A percentile compares a stretch with the other conserved stretches of the same genome.
These are phyloP conservation scores for Tenrec ecaudatus DNA, from an alignment of 2,113 vertebrate species.

Conservation along the genomic window DNA sequence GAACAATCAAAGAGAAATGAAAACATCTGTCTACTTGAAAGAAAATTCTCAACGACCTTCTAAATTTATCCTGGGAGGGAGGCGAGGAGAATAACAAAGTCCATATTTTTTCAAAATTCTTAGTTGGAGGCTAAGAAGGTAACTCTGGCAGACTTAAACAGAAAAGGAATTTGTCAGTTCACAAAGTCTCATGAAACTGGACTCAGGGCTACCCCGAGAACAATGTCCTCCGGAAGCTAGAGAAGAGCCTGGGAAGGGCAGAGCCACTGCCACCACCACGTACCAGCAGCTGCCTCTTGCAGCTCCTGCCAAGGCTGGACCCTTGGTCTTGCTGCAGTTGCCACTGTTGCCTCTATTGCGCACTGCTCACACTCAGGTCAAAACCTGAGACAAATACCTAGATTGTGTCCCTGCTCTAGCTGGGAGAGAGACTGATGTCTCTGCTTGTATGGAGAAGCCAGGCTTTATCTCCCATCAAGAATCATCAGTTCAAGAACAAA, in stretches of 20 bases:
- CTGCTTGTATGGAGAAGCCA: neutral
- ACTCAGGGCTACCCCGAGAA: neutral
- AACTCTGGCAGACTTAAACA: neutral
- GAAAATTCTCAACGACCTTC: slow-evolving; percentile 35
- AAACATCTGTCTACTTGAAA: neutral
- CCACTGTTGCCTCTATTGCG: neutral
- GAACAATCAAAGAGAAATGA: neutral
- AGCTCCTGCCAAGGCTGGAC: neutral
- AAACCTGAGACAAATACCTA: too few species aligned
- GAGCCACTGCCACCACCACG: neutral
- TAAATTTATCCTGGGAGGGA: neutral
- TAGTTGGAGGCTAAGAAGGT: slow-evolving; percentile 21
- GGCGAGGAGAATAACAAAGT: neutral
- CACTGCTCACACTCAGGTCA: neutral
- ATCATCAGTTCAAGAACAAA: neutral
- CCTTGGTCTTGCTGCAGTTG: neutral
- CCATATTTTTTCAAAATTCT: neutral
- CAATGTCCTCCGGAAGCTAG: neutral
- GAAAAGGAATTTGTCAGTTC: neutral
- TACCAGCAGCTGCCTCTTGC: neutral
- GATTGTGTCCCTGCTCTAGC: neutral
- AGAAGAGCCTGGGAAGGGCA: neutral
- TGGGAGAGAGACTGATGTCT: neutral
- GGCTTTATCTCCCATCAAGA: neutral
- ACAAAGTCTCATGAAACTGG: neutral